Base-by-base conservation (phyloP, 2,888 invertebrate species). In the Drosophila emarginata region DNA sequence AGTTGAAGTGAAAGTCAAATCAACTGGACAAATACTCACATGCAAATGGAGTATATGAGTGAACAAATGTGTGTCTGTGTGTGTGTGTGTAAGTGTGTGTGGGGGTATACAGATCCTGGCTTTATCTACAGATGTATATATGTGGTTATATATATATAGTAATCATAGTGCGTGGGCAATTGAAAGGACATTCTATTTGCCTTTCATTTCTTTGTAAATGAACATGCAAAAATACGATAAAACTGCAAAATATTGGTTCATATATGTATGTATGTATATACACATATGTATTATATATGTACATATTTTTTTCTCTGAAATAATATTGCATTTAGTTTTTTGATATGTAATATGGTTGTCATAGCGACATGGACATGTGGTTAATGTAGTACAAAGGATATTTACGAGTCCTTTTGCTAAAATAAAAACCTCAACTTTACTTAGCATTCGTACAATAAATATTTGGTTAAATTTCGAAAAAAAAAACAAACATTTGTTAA, bases 11-110 rank as follows among this genome's bases (percentile, higher is more conserved):
- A 53, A 50, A 45, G 64, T 18, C 56, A 51, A 67, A 39, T 59
- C 54, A 67, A 32, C 62, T 57, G 59, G 65, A 76, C 68, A 65
- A 71, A 80, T 60, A 70, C 62, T 67, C 67, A 74, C 69, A 67
- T 67, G 65, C 68, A 75, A 79, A 65, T 61, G 23, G 50, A 59
- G 52, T 37, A 23, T 28, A 32, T 26, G 14, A 18, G 39, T 45
- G 15, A 2, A 32, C 4, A 9, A 32, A 32, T 45, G 45, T 45
- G 11, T 18, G 18, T 2, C 15, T 7, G 15, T 15, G 40, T 40
- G 15, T 14, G 15, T 15, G 40, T 40, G 40, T 45, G 18, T 45
- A 18, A 18, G 40, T 40, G 40, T 7, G 40, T 14, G 15, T 5
- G 14, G 15, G 9, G 12, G 36, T 12, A 12, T 2, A 12, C 11